Evolutionary conservation across 2,113 vertebrate species (phyloP).

Genomic region (Okapia johnstoni): DNA sequence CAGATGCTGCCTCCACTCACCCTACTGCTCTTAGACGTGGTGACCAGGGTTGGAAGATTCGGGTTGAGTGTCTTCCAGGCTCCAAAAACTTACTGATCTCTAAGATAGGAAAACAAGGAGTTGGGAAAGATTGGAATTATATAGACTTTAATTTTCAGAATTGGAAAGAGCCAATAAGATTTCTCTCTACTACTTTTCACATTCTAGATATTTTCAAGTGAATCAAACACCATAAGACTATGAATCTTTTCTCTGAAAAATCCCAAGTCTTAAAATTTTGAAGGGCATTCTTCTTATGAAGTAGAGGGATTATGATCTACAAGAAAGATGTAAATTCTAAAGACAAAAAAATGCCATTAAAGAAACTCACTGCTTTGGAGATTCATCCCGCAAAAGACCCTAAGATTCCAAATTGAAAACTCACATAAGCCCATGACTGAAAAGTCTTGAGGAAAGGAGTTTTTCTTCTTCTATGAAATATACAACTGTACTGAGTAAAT

Average conservation of each 20-base stretch:
- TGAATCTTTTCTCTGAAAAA: constrained; percentile 3
- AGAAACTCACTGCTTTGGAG: not conserved
- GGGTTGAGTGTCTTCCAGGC: not conserved
- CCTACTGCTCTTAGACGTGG: not conserved
- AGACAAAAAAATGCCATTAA: not conserved
- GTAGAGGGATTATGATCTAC: not conserved
- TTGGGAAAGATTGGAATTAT: not conserved
- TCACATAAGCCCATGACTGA: not conserved
- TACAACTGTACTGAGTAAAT: not conserved
- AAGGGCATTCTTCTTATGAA: not conserved
- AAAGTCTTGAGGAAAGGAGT: not conserved
- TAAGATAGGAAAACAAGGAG: not conserved
- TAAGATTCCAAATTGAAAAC: not conserved
- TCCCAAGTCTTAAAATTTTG: not conserved
- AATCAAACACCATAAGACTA: not conserved
- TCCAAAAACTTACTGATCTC: not conserved
- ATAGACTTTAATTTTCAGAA: not conserved
- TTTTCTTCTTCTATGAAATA: not conserved
- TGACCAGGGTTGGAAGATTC: not conserved
- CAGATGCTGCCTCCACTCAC: rapidly evolving
- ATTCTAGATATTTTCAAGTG: not conserved
- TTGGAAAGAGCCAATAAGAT: not conserved
- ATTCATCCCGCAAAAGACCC: not conserved
- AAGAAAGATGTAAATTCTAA: not conserved
- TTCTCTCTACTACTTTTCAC: not conserved